Base-by-base conservation (phyloP, 2,797 vertebrate genomes). In the Anas acuta region DNA sequence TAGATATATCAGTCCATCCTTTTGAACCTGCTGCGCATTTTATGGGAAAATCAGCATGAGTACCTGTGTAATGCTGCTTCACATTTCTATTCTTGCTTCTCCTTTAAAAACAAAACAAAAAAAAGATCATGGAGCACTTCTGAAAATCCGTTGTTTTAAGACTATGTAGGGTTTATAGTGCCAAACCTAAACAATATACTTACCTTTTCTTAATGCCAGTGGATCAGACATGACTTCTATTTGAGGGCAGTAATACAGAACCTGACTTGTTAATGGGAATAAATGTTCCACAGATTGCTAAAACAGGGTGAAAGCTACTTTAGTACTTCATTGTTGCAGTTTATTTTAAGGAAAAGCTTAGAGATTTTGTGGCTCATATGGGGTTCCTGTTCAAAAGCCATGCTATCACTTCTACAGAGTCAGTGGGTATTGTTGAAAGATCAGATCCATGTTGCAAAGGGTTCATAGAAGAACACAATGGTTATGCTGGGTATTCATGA, bases 21-120 rank as follows among this genome's bases (percentile, higher is more conserved):
- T 73, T 88, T 84, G 72, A 88, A 76, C 70, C 73, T 83, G 58
- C 93, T 90, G 89, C 61, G 79, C 15, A 32, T 84, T 87, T 96
- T 84, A 75, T 92, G 77, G 80, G 73, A 69, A 89, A 89, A 91
- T 90, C 87, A 87, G 89, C 73, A 66, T 39, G 32, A 71, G 23
- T 62, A 18, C 53, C 66, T 84, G 39, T 73, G 28, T 85, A 70
- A 82, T 72, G 39, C 39, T 74, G 37, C 57, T 77, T 89, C 73
- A 57, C 35, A 25, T 71, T 90, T 70, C 61, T 47, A 16, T 66
- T 82, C 58, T 82, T 71, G 12, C 21, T 77, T 54, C 23, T 82
- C 39, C 25, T 45, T 49, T 23, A 49, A 49, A 49, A 47, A 66
- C 41, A 74, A 41, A 58, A 32, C 12, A 49, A 26, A 51, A 47